These are phyloP conservation scores for Grammomys surdaster DNA, from an alignment of 2,113 vertebrate species.

Conservation along the genomic window DNA sequence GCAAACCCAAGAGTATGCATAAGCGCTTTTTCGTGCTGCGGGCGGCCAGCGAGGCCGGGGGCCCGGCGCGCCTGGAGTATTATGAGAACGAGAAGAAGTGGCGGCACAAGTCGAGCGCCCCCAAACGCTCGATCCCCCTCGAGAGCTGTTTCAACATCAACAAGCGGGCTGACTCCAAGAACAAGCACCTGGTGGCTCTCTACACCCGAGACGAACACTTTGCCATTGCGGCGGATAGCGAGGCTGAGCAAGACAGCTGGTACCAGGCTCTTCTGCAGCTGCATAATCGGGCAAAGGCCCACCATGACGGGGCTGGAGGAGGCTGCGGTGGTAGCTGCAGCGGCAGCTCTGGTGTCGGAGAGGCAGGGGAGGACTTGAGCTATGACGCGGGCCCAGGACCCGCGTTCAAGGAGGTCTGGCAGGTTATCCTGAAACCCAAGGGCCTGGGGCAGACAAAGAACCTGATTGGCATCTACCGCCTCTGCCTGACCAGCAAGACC, in stretches of 20 bases:
- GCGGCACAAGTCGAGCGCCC: slow-evolving; percentile 94
- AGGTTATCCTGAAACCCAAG: slow-evolving; percentile 95
- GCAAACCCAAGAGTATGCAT: slow-evolving; percentile 97
- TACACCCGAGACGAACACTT: slow-evolving; percentile 95
- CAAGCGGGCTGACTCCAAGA: slow-evolving; percentile 95
- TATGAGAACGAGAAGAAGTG: slow-evolving; percentile 97
- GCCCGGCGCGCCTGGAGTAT: slow-evolving; percentile 94
- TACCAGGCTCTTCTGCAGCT: slow-evolving; percentile 92
- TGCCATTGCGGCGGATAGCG: slow-evolving; percentile 93
- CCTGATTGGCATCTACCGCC: slow-evolving; percentile 94
- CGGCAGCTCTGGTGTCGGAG: slow-evolving; percentile 78
- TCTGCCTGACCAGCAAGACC: slow-evolving; percentile 94
- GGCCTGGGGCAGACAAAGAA: slow-evolving; percentile 95
- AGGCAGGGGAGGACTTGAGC: slow-evolving; percentile 88
- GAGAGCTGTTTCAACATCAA: slow-evolving; percentile 96
- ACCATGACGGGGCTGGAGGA: slow-evolving; percentile 86
- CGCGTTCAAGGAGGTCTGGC: slow-evolving; percentile 95
- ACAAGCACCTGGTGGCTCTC: slow-evolving; percentile 94
- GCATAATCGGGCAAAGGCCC: slow-evolving; percentile 92
- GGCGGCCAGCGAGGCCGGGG: slow-evolving; percentile 91
- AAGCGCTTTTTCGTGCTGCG: slow-evolving; percentile 95
- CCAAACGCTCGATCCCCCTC: slow-evolving; percentile 93
- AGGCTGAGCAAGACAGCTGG: slow-evolving; percentile 94
- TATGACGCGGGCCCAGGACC: slow-evolving; percentile 90
- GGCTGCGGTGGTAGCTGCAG: slow-evolving; percentile 78